Evolutionary conservation across 2,113 vertebrate species (phyloP).

Genomic region (Synodontis membranacea): DNA sequence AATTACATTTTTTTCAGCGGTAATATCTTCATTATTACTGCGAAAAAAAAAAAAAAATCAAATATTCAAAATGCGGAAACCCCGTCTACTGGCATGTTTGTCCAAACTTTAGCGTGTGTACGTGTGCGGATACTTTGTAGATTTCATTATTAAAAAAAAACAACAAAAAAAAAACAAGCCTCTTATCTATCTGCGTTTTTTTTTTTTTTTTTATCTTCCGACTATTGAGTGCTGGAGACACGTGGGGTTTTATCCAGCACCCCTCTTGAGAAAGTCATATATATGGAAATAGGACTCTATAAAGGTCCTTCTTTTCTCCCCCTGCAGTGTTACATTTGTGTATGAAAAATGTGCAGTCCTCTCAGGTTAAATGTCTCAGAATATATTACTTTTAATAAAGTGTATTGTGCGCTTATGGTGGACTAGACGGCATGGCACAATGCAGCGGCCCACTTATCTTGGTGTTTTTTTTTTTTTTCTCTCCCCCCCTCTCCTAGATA

Average conservation of each 20-base stretch:
- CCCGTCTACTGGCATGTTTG: neutral
- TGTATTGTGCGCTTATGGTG: slow-evolving; percentile 55
- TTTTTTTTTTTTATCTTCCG: slow-evolving; percentile 42
- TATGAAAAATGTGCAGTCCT: slow-evolving; percentile 56
- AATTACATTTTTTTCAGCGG: no score
- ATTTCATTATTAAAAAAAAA: slow-evolving; percentile 42
- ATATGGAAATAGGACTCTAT: slow-evolving; percentile 57
- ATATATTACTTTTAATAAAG: slow-evolving; percentile 61
- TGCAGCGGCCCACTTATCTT: slow-evolving; percentile 42
- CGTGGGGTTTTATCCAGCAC: slow-evolving; percentile 50
- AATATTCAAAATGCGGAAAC: neutral
- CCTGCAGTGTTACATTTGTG: slow-evolving; percentile 50
- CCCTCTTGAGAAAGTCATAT: slow-evolving; percentile 58
- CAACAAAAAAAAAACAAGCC: no score
- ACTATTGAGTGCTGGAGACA: slow-evolving; percentile 43
- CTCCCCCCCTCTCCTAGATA: slow-evolving; percentile 12
- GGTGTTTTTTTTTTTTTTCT: slow-evolving; percentile 4
- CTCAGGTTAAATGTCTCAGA: slow-evolving; percentile 55
- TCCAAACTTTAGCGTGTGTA: neutral
- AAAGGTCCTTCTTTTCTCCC: slow-evolving; percentile 24
- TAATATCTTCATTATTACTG: neutral
- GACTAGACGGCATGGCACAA: slow-evolving; percentile 48
- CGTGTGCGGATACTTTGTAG: neutral
- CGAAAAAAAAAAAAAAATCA: neutral
- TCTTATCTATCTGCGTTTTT: slow-evolving; percentile 51